These are phyloP conservation scores for Gallinago undulata DNA, from an alignment of 2,113 vertebrate species.

Conservation along the genomic window DNA sequence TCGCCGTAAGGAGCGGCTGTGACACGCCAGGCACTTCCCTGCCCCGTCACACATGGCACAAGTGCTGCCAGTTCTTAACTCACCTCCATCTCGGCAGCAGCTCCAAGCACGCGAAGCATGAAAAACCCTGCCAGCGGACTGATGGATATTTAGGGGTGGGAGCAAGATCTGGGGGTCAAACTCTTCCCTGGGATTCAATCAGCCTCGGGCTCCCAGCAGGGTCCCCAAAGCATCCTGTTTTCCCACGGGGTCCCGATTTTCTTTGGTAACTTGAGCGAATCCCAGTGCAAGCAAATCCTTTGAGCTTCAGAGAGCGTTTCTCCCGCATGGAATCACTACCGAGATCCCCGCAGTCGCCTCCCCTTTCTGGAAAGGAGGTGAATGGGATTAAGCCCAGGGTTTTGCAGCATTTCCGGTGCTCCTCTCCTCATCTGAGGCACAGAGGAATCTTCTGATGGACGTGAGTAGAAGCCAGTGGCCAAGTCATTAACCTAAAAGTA, in stretches of 20 bases:
- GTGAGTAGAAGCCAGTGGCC: neutral
- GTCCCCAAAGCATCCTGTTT: too few relatives aligned
- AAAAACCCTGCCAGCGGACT: neutral
- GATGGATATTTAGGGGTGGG: neutral
- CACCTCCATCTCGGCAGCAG: neutral
- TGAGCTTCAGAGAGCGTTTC: neutral
- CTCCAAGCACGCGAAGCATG: neutral
- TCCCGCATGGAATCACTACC: rapidly evolving
- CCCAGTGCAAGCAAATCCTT: neutral
- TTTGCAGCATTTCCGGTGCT: neutral
- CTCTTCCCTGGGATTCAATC: neutral
- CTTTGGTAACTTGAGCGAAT: neutral
- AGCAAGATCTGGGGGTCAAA: neutral
- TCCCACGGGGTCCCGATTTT: neutral
- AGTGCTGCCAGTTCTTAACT: neutral
- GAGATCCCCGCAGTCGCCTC: rapidly evolving
- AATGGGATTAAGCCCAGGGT: neutral
- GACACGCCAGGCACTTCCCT: neutral
- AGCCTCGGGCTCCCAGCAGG: neutral
- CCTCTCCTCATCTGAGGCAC: neutral
- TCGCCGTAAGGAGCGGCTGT: rapidly evolving
- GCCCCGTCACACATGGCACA: neutral
- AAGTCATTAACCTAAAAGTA: neutral
- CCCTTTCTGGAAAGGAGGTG: neutral
- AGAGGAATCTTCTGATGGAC: neutral